These are phyloP conservation scores for Clunio marinus DNA, from an alignment of 2,888 invertebrate genomes.

Conservation along the genomic window DNA sequence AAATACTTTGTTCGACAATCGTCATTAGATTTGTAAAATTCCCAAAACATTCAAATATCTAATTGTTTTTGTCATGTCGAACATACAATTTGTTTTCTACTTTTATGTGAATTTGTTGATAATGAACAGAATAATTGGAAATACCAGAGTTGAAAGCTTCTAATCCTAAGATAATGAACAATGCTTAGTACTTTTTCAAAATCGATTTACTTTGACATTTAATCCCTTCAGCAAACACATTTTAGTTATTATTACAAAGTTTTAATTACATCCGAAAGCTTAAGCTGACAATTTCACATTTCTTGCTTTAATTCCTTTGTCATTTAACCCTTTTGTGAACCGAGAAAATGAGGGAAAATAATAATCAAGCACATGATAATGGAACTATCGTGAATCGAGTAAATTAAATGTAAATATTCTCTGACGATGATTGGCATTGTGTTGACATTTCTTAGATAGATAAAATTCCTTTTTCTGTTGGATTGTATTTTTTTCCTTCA, in stretches of 20 bases:
- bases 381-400: background rate
- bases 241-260: conserved; percentile 3
- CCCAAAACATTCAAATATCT: too few relatives aligned
- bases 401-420: conserved; percentile 20
- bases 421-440: background rate
- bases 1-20: too few relatives aligned
- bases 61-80: too few relatives aligned
- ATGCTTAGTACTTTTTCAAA: background rate
- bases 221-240: background rate
- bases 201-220: background rate
- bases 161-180: background rate
- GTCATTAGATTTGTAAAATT: too few relatives aligned
- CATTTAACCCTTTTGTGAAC: background rate
- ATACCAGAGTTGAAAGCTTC: too few relatives aligned
- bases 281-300: conserved; percentile 4
- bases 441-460: too few relatives aligned
- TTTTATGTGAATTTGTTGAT: too few relatives aligned
- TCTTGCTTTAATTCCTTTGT: background rate
- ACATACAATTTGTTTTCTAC: too few relatives aligned
- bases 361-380: background rate
- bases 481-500: too few relatives aligned
- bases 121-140: too few relatives aligned
- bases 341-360: background rate
- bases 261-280: conserved; percentile 10
- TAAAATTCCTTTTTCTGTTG: too few relatives aligned